Percentiles rank a stretch among this genome's conserved stretches.
Conservation (phyloP, 2,113 vertebrate genomes). For the Leucoraja erinaceus region DNA sequence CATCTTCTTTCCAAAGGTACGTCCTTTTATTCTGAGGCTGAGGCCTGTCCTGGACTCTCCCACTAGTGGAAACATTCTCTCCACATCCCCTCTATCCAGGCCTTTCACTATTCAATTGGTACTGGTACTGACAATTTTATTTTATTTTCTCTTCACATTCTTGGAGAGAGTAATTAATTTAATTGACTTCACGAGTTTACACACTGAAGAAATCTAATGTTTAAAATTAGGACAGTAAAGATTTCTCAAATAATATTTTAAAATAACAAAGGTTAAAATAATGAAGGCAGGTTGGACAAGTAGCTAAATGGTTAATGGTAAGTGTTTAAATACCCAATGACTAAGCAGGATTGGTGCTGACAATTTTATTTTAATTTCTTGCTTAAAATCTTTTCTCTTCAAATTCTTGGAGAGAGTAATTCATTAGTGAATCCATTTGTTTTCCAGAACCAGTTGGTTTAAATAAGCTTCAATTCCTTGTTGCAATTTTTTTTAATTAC, state of each 20-base stretch:
- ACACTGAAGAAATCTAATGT: background rate
- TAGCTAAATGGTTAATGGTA: slow-evolving; percentile 21
- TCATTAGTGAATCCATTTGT: slow-evolving; percentile 25
- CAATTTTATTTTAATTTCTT: background rate
- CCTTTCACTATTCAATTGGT: too few relatives aligned
- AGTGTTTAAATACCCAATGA: background rate
- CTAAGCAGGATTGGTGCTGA: slow-evolving; percentile 16
- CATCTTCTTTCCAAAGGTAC: too few relatives aligned
- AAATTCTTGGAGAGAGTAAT: slow-evolving; percentile 31
- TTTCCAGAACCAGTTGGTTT: background rate
- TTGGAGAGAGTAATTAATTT: too few relatives aligned
- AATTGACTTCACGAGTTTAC: too few relatives aligned
- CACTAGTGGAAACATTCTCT: too few relatives aligned
- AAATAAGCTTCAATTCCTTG: background rate
- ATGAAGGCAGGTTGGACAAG: background rate
- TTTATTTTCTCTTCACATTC: too few relatives aligned
- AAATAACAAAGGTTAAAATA: background rate
- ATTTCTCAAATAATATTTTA: background rate
- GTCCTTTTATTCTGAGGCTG: too few relatives aligned
- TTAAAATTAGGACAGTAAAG: background rate
- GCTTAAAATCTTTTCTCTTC: slow-evolving; percentile 27
- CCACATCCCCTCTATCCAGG: too few relatives aligned
- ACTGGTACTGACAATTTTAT: too few relatives aligned
- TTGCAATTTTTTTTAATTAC: too few relatives aligned
- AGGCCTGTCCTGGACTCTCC: too few relatives aligned